Conservation (phyloP, 2,797 vertebrate genomes). For the Stomatorhinus walkeri region DNA sequence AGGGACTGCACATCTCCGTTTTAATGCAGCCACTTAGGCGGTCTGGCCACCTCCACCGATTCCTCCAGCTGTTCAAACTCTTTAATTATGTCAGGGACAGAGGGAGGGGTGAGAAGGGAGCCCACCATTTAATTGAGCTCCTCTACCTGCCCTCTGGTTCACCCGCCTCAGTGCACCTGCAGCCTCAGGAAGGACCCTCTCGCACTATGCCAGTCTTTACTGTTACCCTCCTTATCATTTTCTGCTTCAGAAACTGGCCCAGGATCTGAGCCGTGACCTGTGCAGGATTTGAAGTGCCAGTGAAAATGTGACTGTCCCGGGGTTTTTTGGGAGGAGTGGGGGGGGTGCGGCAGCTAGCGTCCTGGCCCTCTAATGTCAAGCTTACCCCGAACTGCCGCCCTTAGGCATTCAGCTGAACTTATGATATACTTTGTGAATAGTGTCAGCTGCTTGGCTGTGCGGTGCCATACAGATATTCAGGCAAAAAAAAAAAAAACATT, state of each 20-base stretch:
- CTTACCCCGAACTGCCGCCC: not conserved
- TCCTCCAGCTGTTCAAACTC: slow-evolving; percentile 84
- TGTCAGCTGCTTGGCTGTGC: not conserved
- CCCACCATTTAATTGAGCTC: slow-evolving; percentile 19
- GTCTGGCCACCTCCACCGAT: slow-evolving; percentile 38
- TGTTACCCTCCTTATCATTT: not conserved
- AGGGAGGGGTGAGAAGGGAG: slow-evolving; percentile 63
- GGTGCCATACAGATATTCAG: not conserved
- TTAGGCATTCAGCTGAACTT: not conserved
- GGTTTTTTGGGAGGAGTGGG: not conserved
- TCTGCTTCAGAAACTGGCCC: not conserved
- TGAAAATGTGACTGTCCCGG: not conserved
- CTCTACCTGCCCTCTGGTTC: not conserved
- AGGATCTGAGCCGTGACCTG: not conserved
- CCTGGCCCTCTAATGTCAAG: not conserved
- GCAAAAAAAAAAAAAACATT: not conserved
- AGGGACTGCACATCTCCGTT: not conserved
- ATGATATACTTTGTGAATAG: not conserved
- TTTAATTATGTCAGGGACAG: slow-evolving; percentile 74
- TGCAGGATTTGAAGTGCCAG: not conserved
- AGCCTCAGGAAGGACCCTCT: not conserved
- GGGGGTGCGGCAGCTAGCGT: not conserved
- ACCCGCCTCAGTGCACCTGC: not conserved
- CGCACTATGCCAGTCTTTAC: not conserved
- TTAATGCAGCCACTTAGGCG: not conserved